Base-by-base conservation (phyloP, 1,140 invertebrate species). In the Drosophila orosa region DNA sequence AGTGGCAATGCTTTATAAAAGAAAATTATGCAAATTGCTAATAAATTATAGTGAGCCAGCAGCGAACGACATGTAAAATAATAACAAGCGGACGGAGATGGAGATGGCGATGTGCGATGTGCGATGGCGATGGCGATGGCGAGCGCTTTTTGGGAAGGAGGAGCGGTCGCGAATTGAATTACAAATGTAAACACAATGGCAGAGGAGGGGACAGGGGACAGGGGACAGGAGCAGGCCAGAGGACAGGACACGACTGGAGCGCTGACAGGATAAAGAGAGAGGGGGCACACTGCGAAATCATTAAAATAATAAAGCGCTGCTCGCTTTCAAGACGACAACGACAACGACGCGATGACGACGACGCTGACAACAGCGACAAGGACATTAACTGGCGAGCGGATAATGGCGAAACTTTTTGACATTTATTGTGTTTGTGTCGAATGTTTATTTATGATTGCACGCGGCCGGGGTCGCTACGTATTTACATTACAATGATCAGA, bases 11-110 rank as follows among this genome's bases (percentile, higher is more conserved):
- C 73, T 77, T 77, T 74, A 90, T 80, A 73, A 89, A 89, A 80
- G 84, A 89, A 89, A 89, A 89, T 89, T 89, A 89, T 89, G 84
- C 84, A 89, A 89, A 89, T 89, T 89, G 84, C 84, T 89, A 89
- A 89, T 89, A 89, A 89, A 89, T 89, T 89, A 89, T 90, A 89
- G 84, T 90, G 85, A 84, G 62, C 80, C 80, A 78, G 63, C 80
- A 74, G 63, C 84, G 80, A 87, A 77, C 84, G 80, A 89, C 85
- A 87, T 87, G 84, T 87, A 87, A 87, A 87, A 89, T 87, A 85
- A 87, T 87, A 87, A 84, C 67, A 83, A 80, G 66, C 65, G 60
- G 58, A 79, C 27, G 55, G 57, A 45, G 62, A 67, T 52, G 44
- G 44, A 67, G 69, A 27, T 29, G 22, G 27, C 42, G 47, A 42